Percentiles rank a stretch among this genome's conserved stretches.
Evolutionary conservation across 1,140 invertebrate species (phyloP).

Genomic region (Chymomyza costata): DNA sequence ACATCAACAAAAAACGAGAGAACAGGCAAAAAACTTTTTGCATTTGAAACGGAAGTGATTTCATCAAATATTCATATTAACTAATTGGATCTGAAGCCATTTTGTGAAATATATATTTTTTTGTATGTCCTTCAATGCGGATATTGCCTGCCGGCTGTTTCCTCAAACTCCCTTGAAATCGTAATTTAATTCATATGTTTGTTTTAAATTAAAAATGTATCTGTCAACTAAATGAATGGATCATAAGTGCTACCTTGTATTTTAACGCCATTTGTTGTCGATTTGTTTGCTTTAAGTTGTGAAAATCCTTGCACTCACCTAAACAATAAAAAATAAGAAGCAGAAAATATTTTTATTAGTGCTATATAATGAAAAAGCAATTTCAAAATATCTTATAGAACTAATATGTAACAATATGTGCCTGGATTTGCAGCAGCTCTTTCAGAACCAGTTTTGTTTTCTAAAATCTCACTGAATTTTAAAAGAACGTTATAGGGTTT

Average conservation of each 20-base stretch:
- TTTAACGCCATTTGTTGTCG: conserved; percentile 16
- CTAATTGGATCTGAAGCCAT: conserved; percentile 69
- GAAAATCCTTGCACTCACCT: conserved; percentile 10
- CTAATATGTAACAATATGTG: too few relatives aligned
- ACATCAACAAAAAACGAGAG: conserved; percentile 11
- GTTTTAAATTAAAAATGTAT: conserved; percentile 69
- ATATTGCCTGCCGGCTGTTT: conserved; percentile 45
- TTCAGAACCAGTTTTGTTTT: too few relatives aligned
- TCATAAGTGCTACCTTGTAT: not conserved
- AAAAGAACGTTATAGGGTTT: too few relatives aligned
- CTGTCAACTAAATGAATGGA: conserved; percentile 25
- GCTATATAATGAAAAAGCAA: too few relatives aligned
- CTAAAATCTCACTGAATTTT: too few relatives aligned
- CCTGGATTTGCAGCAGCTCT: too few relatives aligned
- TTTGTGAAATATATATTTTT: conserved; percentile 30
- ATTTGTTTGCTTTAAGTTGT: conserved; percentile 10
- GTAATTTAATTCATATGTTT: conserved; percentile 60
- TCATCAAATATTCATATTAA: conserved; percentile 73
- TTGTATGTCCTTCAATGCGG: conserved; percentile 35
- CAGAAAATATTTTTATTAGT: too few relatives aligned
- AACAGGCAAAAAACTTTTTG: conserved; percentile 32
- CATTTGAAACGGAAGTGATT: conserved; percentile 67
- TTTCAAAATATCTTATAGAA: too few relatives aligned
- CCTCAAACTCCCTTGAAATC: conserved; percentile 9
- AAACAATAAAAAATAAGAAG: not conserved